Percentiles rank a stretch among this genome's conserved stretches.
Conservation (phyloP, 1,140 invertebrate species). For the Zophobas morio region DNA sequence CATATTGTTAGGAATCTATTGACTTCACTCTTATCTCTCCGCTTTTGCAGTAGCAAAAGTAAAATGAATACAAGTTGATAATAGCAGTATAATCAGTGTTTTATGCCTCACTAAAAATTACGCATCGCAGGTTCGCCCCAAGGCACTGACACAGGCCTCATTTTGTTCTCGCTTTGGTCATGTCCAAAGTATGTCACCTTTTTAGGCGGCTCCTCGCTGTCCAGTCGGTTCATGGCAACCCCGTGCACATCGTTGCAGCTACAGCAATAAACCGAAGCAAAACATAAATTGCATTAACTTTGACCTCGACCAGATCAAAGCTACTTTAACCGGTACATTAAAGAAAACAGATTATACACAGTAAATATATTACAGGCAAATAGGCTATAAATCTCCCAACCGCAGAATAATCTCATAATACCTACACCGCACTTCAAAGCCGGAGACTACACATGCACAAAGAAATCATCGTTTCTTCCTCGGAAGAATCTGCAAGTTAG, state of each 20-base stretch:
- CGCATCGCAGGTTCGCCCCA: no score
- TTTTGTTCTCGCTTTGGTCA: no score
- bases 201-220: no score
- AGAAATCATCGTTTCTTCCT: slow-evolving; percentile 30
- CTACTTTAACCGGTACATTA: slow-evolving; percentile 38
- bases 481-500: slow-evolving; percentile 28
- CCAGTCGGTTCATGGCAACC: no score
- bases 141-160: no score
- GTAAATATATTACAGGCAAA: slow-evolving; percentile 31
- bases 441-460: slow-evolving; percentile 23
- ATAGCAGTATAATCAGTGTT: no score
- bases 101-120: no score
- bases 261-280: slow-evolving; percentile 29
- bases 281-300: slow-evolving; percentile 40
- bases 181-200: no score
- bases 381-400: slow-evolving; percentile 38
- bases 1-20: no score
- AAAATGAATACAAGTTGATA: no score
- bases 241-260: not conserved
- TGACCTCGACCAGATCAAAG: slow-evolving; percentile 39
- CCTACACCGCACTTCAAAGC: slow-evolving; percentile 32
- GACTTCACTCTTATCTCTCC: no score
- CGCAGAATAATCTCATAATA: slow-evolving; percentile 39
- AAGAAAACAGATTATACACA: slow-evolving; percentile 37
- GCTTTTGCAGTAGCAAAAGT: no score